phyloP scores from a whole-genome alignment of 2,113 vertebrate genomes.

The Neoarius graeffei region DNA sequence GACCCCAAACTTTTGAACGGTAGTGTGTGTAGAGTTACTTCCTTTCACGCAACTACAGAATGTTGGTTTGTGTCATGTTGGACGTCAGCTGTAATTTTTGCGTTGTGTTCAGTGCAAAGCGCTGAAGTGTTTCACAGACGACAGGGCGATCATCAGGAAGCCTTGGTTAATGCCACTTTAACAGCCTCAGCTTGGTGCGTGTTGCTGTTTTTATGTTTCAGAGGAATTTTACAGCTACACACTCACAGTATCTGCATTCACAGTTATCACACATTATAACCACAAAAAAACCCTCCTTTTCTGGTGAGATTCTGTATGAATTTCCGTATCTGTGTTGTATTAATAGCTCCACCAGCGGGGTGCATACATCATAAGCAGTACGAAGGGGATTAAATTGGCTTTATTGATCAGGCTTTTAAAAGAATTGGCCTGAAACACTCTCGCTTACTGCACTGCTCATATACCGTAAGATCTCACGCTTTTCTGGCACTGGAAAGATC shows the following conservation, averaged over 20 bases:
- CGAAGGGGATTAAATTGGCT: constrained; percentile 63
- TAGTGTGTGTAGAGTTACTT: background rate
- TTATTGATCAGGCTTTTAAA: constrained; percentile 70
- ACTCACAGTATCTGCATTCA: background rate
- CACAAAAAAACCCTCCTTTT: background rate
- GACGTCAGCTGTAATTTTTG: background rate
- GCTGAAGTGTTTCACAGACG: background rate
- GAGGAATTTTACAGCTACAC: constrained; percentile 12
- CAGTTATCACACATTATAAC: background rate
- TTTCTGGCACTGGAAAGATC: constrained; percentile 37
- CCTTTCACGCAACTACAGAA: background rate
- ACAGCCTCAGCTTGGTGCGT: background rate
- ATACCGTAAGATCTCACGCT: constrained; percentile 24
- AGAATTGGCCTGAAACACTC: constrained; percentile 65
- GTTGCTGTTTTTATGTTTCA: background rate
- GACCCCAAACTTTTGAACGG: no score
- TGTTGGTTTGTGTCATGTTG: background rate
- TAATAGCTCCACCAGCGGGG: constrained; percentile 21
- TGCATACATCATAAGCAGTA: constrained; percentile 54
- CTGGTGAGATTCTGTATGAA: constrained; percentile 33
- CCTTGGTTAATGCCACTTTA: background rate
- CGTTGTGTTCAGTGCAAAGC: background rate
- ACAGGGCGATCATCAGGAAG: background rate
- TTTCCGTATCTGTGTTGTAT: constrained; percentile 32
- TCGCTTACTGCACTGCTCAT: constrained; percentile 43